Evolutionary conservation across 1,140 invertebrate species (phyloP), one percentile per base, ranked within the genome.

Genomic region (Diachasma alloeum): DNA sequence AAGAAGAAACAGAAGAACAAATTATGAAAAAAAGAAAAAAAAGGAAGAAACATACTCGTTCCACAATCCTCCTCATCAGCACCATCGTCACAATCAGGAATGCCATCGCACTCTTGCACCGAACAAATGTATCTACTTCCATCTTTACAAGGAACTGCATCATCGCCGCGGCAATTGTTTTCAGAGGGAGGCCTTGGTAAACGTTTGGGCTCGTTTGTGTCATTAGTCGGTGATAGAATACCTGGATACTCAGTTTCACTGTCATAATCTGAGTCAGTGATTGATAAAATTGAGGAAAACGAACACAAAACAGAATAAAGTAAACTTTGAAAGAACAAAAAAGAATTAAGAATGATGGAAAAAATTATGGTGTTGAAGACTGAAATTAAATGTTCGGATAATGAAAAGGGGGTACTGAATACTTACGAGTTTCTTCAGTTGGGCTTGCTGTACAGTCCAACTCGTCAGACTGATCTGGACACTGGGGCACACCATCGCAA

Each of bases 401-500:
- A 42, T 42, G 13, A 42, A 42, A 6, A 11, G 39, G 39, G 4
- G 13, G 4, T 42, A 11, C 39, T 1, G 39, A 42, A 42, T 11
- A 46, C 46, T 24, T 56, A 39, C 46, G 15, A 26, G 71, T 56
- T 53, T 56, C 22, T 8, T 31, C 46, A 37, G 68, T 37, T 46
- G 56, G 8, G n/a, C 11, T 42, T 11, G 71, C 4, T 5, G 78
- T 80, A 72, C 90, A 91, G 19, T 84, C 85, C 6, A 81, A 26
- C 84, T 92, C 92, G 80, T 92, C 92, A 22, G 89, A 89, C 37
- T 84, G 83, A 74, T 92, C 91, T 6, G 78, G 72, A 81, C 92
- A 93, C 73, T 93, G 90, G n/a, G 72, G 2, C 0, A 80, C 46
- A 22, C 87, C 84, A 59, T 91, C 87, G 78, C 91, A 92, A 19